Evolutionary conservation across 2,113 vertebrate genomes (phyloP).

Genomic region (Leucoraja erinaceus): DNA sequence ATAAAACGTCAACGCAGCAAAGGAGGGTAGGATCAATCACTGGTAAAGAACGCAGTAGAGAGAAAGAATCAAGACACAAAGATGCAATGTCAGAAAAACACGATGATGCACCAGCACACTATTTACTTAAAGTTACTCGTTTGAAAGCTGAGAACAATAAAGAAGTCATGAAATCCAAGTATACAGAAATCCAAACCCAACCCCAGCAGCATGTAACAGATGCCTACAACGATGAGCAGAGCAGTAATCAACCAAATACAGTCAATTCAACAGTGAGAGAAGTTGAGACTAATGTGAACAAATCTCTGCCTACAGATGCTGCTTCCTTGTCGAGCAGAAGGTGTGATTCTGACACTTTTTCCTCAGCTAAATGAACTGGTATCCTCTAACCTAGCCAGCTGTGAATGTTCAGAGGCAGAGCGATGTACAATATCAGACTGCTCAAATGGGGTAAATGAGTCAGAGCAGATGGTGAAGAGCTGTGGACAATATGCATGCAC

Average conservation of each 20-base stretch:
- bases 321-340: not conserved
- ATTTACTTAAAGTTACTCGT: constrained; percentile 21
- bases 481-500: not conserved
- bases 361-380: not conserved
- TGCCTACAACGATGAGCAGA: not conserved
- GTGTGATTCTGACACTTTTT: not conserved
- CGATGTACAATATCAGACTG: not conserved
- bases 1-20: not conserved
- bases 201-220: not conserved
- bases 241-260: not conserved
- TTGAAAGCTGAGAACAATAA: constrained; percentile 11
- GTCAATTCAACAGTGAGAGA: not conserved
- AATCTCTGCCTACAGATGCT: not conserved
- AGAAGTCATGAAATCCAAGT: not conserved
- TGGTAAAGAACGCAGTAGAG: constrained; percentile 12
- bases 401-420: not conserved
- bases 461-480: not conserved
- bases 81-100: not conserved
- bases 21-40: not conserved
- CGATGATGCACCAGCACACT: constrained; percentile 17
- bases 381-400: constrained; percentile 7
- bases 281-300: not conserved
- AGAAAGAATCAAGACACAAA: not conserved
- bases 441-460: not conserved
- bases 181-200: not conserved